phyloP scores from a whole-genome alignment of 2,797 vertebrate species.

The Xenops minutus region DNA sequence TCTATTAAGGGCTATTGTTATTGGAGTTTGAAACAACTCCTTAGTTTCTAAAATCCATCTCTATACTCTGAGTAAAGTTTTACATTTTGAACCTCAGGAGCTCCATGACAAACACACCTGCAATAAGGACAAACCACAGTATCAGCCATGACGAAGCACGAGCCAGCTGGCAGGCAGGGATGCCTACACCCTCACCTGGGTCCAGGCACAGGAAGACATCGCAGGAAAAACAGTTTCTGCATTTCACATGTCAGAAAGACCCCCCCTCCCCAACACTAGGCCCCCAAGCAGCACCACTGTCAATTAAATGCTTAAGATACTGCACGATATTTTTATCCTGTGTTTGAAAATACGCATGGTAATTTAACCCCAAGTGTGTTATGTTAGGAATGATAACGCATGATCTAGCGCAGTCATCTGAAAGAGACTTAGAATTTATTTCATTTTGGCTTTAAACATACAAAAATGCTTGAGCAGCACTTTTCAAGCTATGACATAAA shows the following conservation, averaged over 20 bases:
- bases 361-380: slow-evolving; percentile 18
- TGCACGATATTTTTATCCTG: background rate
- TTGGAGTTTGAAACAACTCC: background rate
- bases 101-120: background rate
- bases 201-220: background rate
- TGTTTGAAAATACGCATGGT: background rate
- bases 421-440: slow-evolving; percentile 20
- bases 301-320: background rate
- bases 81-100: background rate
- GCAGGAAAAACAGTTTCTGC: background rate
- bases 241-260: background rate
- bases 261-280: accelerated
- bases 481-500: slow-evolving; percentile 49
- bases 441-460: slow-evolving; percentile 18
- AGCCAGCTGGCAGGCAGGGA: background rate
- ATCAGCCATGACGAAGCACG: accelerated
- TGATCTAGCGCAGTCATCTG: background rate
- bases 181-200: background rate
- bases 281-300: background rate
- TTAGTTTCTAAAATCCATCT: background rate
- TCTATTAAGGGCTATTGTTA: background rate
- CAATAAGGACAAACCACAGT: background rate
- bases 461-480: slow-evolving; percentile 26
- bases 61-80: background rate
- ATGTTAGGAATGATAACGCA: background rate